A percentile compares a stretch with the other conserved stretches of the same genome.
Conservation (phyloP, 2,888 invertebrate genomes). For the Pachycephus smyrnensis region DNA sequence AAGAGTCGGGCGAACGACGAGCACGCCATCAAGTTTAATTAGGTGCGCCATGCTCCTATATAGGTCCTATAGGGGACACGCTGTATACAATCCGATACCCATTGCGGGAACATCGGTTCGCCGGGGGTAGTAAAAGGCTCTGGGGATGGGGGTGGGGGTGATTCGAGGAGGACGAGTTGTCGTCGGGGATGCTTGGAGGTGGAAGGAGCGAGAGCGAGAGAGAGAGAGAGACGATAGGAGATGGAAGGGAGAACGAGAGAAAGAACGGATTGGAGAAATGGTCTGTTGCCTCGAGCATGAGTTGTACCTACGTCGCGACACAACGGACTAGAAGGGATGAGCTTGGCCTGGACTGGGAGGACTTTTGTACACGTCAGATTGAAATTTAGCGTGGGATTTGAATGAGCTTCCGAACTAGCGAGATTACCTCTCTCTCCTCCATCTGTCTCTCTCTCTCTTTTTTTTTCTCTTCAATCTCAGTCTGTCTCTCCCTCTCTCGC, state of each 20-base stretch:
- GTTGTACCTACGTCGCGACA: slow-evolving; percentile 16
- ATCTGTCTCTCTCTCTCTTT: not conserved
- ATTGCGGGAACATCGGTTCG: not conserved
- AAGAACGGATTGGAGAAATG: slow-evolving; percentile 14
- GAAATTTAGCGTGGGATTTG: slow-evolving; percentile 62
- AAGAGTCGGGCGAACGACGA: not conserved
- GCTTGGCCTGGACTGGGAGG: slow-evolving; percentile 22
- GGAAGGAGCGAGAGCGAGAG: slow-evolving; percentile 18
- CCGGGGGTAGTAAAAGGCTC: no score
- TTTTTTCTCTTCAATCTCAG: no score
- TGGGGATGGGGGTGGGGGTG: slow-evolving; percentile 4
- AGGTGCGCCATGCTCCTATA: slow-evolving; percentile 12
- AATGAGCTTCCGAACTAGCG: slow-evolving; percentile 40
- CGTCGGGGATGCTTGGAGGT: not conserved
- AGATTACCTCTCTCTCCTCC: slow-evolving; percentile 24
- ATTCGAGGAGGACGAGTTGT: not conserved
- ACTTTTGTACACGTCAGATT: slow-evolving; percentile 48
- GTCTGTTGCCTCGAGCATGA: slow-evolving; percentile 2
- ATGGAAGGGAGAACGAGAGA: slow-evolving; percentile 13
- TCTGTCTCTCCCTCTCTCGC: no score
- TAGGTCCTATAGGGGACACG: not conserved
- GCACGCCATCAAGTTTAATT: slow-evolving; percentile 2
- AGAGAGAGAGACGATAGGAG: slow-evolving; percentile 9
- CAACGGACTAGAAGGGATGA: slow-evolving; percentile 14
- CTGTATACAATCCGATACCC: not conserved